Conservation (phyloP, 2,113 vertebrate species). For the Collichthys lucidus region DNA sequence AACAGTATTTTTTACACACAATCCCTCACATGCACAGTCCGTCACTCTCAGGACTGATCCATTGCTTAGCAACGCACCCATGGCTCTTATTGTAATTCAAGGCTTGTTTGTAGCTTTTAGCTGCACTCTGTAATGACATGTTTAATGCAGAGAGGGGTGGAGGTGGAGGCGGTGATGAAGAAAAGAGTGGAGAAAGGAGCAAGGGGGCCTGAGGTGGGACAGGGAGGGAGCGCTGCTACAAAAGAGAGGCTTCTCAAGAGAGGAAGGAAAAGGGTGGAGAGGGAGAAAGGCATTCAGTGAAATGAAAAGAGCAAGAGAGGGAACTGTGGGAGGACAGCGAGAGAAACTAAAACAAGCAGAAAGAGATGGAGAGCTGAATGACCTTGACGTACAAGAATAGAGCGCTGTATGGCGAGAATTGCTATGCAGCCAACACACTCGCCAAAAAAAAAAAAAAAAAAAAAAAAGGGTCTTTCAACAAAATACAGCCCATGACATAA, state of each 20-base stretch:
- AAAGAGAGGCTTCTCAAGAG: conserved; percentile 38
- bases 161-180: conserved; percentile 49
- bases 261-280: conserved; percentile 33
- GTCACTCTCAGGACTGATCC: conserved; percentile 79
- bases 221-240: conserved; percentile 57
- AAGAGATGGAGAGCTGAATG: conserved; percentile 51
- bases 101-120: conserved; percentile 91
- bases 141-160: conserved; percentile 80
- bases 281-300: conserved; percentile 39
- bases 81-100: conserved; percentile 88
- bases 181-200: conserved; percentile 52
- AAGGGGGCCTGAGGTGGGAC: conserved; percentile 62
- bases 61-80: conserved; percentile 87
- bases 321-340: conserved; percentile 26
- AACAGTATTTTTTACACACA: background rate
- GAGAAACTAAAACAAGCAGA: conserved; percentile 43
- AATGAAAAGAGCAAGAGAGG: conserved; percentile 51
- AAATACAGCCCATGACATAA: conserved; percentile 46
- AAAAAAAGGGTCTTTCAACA: conserved; percentile 33
- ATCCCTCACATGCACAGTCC: conserved; percentile 2
- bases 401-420: conserved; percentile 25
- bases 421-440: conserved; percentile 24
- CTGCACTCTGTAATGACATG: conserved; percentile 89
- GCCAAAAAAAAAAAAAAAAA: conserved; percentile 32
- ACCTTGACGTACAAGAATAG: conserved; percentile 67